These are phyloP conservation scores for Phasianus colchicus DNA, from an alignment of 2,113 vertebrate species.

Conservation along the genomic window DNA sequence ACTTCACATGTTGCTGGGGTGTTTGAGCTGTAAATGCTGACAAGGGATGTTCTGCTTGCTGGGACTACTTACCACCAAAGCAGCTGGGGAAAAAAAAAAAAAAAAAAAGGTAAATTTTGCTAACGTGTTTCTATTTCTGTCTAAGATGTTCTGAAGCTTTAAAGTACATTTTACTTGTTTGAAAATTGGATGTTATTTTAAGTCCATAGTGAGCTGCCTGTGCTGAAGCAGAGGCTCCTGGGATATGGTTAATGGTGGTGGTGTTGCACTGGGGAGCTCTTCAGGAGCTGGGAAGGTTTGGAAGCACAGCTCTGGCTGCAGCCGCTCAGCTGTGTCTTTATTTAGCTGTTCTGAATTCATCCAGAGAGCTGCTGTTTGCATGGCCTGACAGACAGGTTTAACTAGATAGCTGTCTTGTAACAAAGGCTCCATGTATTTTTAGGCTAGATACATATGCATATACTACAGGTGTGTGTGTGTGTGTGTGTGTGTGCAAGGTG, in stretches of 20 bases:
- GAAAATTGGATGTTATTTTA: not conserved
- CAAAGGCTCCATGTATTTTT: not conserved
- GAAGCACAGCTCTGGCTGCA: not conserved
- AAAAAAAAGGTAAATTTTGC: not conserved
- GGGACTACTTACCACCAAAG: not conserved
- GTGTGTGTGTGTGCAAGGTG: no score
- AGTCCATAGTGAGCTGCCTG: not conserved
- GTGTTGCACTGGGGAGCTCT: not conserved
- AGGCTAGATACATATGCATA: not conserved
- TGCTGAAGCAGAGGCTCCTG: not conserved
- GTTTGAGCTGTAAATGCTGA: not conserved
- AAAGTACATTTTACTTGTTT: not conserved
- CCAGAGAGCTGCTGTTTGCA: not conserved
- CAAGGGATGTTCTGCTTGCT: not conserved
- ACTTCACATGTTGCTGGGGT: accelerated
- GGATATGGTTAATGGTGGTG: not conserved
- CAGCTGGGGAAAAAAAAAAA: not conserved
- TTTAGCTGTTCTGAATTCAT: not conserved
- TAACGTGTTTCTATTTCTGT: not conserved
- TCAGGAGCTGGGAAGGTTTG: not conserved
- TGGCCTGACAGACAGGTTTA: not conserved
- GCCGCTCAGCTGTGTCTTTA: not conserved
- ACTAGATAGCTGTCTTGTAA: not conserved
- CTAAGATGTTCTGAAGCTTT: not conserved
- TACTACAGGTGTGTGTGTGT: not conserved